Evolutionary conservation across 2,797 vertebrate species (phyloP), one percentile per base, ranked within the genome.

Genomic region (Cossypha caffra): DNA sequence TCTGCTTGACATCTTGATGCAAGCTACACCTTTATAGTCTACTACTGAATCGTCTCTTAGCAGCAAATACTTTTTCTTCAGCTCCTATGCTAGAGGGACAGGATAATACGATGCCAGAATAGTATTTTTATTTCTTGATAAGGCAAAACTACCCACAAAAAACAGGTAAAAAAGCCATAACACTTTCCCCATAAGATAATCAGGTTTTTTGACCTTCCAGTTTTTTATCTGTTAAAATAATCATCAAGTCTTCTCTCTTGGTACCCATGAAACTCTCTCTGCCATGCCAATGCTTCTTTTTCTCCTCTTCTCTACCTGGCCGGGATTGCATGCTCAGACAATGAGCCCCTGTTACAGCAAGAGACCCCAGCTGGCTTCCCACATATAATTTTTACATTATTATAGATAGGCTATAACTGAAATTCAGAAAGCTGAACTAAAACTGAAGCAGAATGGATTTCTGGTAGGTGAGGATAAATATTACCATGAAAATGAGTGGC

Each of bases 191-290:
- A 3, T 37, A 35, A 52, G 29, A 57, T 5, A 62, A 43, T 4
- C 35, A 19, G 13, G 1, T n/a, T 33, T 64, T n/a, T 19, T 1
- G 2, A 4, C 45, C 3, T 3, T 59, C 9, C 18, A 38, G 14
- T 37, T 31, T 80, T 43, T 51, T 21, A 57, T n/a, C 15, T 33
- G 75, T 75, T 31, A 74, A 74, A 90, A 57, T 40, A 47, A 58
- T 8, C 5, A 54, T 1, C 3, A 59, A 18, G 6, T 17, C 28
- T 69, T 40, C 13, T 72, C 33, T 78, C 42, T 26, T 42, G 33
- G 12, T 26, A 25, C 10, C 28, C 13, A 33, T 11, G 4, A 38
- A 57, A 43, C 25, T 16, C 21, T 67, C n/a, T 84, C 55, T 54
- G 48, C 48, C 6, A 35, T 4, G 21, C 11, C 57, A 63, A 11